Base-by-base conservation (phyloP, 53 echinoderm and acorn worm genomes). In the Holothuria scabra region DNA sequence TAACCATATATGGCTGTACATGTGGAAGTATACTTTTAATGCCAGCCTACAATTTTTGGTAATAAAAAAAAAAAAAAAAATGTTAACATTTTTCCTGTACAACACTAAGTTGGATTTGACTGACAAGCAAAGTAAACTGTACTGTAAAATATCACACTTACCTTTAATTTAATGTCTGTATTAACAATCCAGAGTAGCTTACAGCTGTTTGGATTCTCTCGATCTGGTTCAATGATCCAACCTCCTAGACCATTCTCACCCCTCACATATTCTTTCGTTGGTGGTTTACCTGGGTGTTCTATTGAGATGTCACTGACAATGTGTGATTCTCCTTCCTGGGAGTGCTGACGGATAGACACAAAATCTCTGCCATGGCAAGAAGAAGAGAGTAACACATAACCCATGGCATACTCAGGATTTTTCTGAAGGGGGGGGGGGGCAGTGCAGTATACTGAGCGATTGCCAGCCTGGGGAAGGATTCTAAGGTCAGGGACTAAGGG, bases 81-180 rank as follows among this genome's bases (percentile, higher is more conserved):
- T n/a, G n/a, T n/a, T n/a, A n/a, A n/a, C n/a, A n/a, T n/a, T n/a
- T n/a, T n/a, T n/a, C n/a, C n/a, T n/a, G n/a, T n/a, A n/a, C n/a
- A n/a, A n/a, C n/a, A n/a, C n/a, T n/a, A n/a, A n/a, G n/a, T n/a
- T n/a, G n/a, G n/a, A n/a, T n/a, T n/a, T n/a, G n/a, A n/a, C n/a
- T n/a, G n/a, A n/a, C n/a, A n/a, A n/a, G n/a, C n/a, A n/a, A n/a
- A n/a, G n/a, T n/a, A n/a, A 44, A 44, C 44, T 7, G 5, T 44
- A 10, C 14, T 52, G 14, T 4, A 52, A 1, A 52, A 6, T 18
- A 16, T 29, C 28, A 65, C 24, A 0, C 91, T 80, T 90, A 96
- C 96, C 96, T 93, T 96, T 56, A 96, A 68, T 72, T 96, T 93
- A 2, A 93, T 83, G 66, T 96, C 93, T 14, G 93, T 85, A 67